phyloP scores from a whole-genome alignment of 2,797 vertebrate species.

The Bradypodion pumilum region DNA sequence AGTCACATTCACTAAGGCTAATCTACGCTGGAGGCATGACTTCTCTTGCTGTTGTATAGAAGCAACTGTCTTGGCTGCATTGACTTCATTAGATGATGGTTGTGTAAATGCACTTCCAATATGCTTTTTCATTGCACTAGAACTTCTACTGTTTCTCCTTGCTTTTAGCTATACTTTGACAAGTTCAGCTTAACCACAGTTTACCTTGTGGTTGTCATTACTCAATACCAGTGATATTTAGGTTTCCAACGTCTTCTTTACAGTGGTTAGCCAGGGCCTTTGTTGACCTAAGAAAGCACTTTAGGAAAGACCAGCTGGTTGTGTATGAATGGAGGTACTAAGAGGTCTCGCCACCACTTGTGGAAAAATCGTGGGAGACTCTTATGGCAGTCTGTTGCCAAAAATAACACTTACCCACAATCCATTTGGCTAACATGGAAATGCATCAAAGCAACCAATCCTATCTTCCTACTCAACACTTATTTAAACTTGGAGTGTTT shows the following conservation, averaged over 20 bases:
- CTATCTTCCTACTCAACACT: constrained; percentile 63
- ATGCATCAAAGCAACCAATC: constrained; percentile 50
- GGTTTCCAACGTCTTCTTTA: constrained; percentile 58
- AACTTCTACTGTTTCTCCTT: constrained; percentile 70
- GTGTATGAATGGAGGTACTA: constrained; percentile 50
- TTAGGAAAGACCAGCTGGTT: constrained; percentile 60
- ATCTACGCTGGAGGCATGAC: background rate
- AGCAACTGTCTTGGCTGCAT: background rate
- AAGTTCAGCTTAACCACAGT: constrained; percentile 69
- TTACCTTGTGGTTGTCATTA: constrained; percentile 72
- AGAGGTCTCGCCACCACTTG: constrained; percentile 33
- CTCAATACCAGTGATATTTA: constrained; percentile 70
- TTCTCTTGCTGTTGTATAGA: background rate
- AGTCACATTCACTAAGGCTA: background rate
- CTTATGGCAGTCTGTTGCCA: constrained; percentile 30
- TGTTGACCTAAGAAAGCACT: constrained; percentile 46
- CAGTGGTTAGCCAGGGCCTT: constrained; percentile 57
- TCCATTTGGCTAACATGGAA: constrained; percentile 45
- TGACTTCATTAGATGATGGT: background rate
- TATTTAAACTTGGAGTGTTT: constrained; percentile 53
- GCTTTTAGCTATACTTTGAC: constrained; percentile 59
- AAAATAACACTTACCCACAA: constrained; percentile 24
- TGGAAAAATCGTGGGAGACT: constrained; percentile 51
- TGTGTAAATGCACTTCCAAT: constrained; percentile 38
- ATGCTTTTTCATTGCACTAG: constrained; percentile 66